Base-by-base conservation (phyloP, 2,888 invertebrate genomes). In the Hydraecia micacea region DNA sequence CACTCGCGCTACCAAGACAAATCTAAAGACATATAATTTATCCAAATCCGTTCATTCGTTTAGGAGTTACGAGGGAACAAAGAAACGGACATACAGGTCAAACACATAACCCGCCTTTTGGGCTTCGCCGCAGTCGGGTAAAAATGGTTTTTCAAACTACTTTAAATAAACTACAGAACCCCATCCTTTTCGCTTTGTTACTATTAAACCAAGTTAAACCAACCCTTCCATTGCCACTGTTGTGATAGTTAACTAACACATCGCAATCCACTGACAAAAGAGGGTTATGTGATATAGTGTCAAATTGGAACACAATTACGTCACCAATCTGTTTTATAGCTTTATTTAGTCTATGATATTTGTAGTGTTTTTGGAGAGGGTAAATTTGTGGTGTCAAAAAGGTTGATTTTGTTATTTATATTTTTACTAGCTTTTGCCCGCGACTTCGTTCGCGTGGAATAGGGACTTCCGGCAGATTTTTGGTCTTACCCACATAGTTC, bases 221-320 rank as follows among this genome's bases (percentile, higher is more conserved):
- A 74, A 77, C 84, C 84, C 87, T 70, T 32, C 62, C 36, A 21
- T 11, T 1, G 55, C 60, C 65, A 63, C 46, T 85, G 81, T 87
- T 81, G 74, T 74, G 85, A 85, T 78, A 84, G 49, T 36, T 74
- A 36, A 32, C 65, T 75, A 70, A 73, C 87, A 75, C 62, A 84
- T 46, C 58, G 60, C 66, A 86, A 84, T 73, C 84, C 62, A 83
- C 42, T 77, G 76, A 36, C 73, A 80, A 81, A 68, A 73, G 75
- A 85, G 87, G 87, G 87, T 84, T 77, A 65, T 4, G 39, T 49
- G 46, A 86, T 66, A 49, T 66, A 77, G 66, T 75, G 74, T 85
- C 73, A 76, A 78, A 79, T 83, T 21, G 32, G 42, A 65, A 73
- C 58, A 36, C 75, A 76, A 78, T 81, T 71, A 81, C 52, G 15